These are phyloP conservation scores for Pachyseris speciosa DNA, from an alignment of 64 coral and sea anemone genomes.

Conservation along the genomic window DNA sequence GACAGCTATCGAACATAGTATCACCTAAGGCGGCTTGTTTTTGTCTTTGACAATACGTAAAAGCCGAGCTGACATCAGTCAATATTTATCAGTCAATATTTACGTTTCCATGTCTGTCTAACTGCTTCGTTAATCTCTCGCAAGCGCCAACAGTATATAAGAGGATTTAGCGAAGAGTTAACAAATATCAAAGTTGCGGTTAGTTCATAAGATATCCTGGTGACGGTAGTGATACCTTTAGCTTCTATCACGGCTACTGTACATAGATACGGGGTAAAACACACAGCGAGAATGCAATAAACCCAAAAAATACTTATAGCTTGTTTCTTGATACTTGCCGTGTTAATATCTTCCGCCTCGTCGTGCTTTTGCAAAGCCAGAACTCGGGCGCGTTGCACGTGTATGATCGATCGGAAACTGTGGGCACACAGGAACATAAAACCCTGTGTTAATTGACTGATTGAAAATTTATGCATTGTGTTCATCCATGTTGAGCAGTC, in stretches of 20 bases:
- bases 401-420: conserved; percentile 7
- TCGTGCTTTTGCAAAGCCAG: background rate
- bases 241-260: conserved; percentile 7
- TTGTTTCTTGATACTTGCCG: conserved; percentile 13
- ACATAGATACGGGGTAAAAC: conserved; percentile 12
- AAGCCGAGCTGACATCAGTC: too few species aligned
- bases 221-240: background rate
- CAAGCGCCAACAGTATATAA: conserved; percentile 42
- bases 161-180: conserved; percentile 19
- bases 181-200: conserved; percentile 36
- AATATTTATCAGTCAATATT: too few species aligned
- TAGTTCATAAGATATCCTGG: background rate
- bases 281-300: background rate
- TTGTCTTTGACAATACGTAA: too few species aligned
- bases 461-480: too few species aligned
- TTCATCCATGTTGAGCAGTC: too few species aligned
- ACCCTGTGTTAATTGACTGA: too few species aligned
- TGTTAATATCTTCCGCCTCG: background rate
- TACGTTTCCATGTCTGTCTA: background rate
- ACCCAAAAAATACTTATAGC: conserved; percentile 11
- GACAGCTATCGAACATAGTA: too few species aligned
- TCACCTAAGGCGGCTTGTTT: too few species aligned
- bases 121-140: conserved; percentile 19
- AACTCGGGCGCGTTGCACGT: background rate
- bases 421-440: too few species aligned